These are phyloP conservation scores for Dendropsophus ebraccatus DNA, from an alignment of 2,113 vertebrate genomes.

Conservation along the genomic window DNA sequence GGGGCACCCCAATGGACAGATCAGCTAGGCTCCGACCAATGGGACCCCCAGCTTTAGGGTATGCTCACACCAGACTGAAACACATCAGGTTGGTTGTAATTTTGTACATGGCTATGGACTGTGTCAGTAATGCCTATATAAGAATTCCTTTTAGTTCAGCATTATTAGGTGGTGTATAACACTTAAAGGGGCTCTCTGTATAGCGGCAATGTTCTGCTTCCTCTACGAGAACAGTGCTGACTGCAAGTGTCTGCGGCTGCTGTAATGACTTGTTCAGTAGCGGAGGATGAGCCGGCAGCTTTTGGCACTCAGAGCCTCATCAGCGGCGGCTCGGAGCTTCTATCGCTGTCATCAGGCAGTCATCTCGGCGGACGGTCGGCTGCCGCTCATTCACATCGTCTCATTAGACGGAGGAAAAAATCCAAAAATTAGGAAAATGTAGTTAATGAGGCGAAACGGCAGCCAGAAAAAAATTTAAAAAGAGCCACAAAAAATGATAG, in stretches of 20 bases:
- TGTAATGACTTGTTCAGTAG: neutral
- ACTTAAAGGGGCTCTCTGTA: no score
- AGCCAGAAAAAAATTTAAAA: neutral
- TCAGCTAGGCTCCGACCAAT: no score
- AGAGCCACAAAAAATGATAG: no score
- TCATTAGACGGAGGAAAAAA: slow-evolving; percentile 13
- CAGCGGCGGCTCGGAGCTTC: slow-evolving; percentile 22
- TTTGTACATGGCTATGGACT: no score
- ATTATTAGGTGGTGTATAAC: no score
- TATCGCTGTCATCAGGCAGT: neutral
- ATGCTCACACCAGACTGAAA: no score
- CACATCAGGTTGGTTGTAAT: no score
- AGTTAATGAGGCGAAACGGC: slow-evolving; percentile 14
- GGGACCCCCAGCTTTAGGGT: no score
- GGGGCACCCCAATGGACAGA: no score
- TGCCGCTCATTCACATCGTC: slow-evolving; percentile 3
- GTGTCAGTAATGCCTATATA: no score
- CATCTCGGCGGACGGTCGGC: neutral
- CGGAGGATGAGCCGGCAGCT: neutral
- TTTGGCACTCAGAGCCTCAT: slow-evolving; percentile 31
- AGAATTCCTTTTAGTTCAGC: no score
- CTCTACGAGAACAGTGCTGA: neutral
- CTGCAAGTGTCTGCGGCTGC: neutral
- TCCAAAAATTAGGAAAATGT: slow-evolving; percentile 37
- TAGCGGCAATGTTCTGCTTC: no score